Percentiles rank a stretch among this genome's conserved stretches.
These are phyloP conservation scores for Calosoma granatense DNA, from an alignment of 1,140 invertebrate species.

Conservation along the genomic window DNA sequence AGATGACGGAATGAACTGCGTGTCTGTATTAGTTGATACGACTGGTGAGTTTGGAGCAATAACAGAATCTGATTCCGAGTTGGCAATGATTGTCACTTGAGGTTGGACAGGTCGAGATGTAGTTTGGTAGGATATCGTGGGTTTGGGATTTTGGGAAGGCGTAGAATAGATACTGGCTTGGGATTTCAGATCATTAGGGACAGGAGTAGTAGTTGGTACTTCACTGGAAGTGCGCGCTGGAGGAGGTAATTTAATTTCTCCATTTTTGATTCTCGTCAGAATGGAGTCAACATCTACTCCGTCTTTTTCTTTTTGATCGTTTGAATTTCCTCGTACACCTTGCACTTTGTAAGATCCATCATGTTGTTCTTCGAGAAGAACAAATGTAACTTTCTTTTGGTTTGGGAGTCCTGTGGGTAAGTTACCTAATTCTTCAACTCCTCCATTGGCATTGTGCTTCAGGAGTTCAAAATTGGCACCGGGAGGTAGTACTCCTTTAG, in stretches of 20 bases:
- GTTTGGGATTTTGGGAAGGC: conserved; percentile 26
- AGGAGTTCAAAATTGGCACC: conserved; percentile 67
- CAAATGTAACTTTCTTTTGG: conserved; percentile 75
- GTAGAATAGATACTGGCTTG: conserved; percentile 30
- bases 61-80: conserved; percentile 29
- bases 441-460: conserved; percentile 57
- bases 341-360: conserved; percentile 76
- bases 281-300: conserved; percentile 69
- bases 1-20: conserved; percentile 23
- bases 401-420: conserved; percentile 47
- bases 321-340: conserved; percentile 56
- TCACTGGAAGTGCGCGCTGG: conserved; percentile 40
- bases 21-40: conserved; percentile 32
- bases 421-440: conserved; percentile 57
- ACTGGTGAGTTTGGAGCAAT: conserved; percentile 32
- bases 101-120: conserved; percentile 22
- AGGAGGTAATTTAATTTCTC: conserved; percentile 66
- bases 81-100: conserved; percentile 24
- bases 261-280: conserved; percentile 67
- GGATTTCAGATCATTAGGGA: conserved; percentile 18
- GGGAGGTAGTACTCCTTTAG: conserved; percentile 63
- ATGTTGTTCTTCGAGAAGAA: conserved; percentile 71
- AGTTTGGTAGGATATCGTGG: background rate
- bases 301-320: conserved; percentile 31
- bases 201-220: conserved; percentile 31